Evolutionary conservation across 2,113 vertebrate genomes (phyloP), one percentile per base, ranked within the genome.

Genomic region (Amia ocellicauda): DNA sequence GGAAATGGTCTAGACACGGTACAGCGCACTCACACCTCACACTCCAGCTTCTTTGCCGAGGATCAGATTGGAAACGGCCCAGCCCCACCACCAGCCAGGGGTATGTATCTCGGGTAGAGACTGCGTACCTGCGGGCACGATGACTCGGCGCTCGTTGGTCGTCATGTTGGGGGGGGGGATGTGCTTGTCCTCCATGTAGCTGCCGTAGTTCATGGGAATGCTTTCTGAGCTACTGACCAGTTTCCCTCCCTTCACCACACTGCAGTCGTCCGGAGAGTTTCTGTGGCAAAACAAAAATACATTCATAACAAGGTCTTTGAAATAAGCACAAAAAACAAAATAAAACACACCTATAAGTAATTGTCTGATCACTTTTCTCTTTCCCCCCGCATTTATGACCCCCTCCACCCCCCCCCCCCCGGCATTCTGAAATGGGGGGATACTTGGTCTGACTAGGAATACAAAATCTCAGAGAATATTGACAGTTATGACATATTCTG

Each of bases 181-280:
- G 3, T 92, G 92, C 64, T 93, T 93, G 76, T 93, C 92, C 80
- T 94, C 93, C 86, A 93, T 83, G 85, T 92, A 94, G 83, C 70
- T 88, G 73, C 88, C 82, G 50, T 93, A 94, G 78, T 62, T 90
- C 86, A 92, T 89, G 23, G 89, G 87, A 10, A 89, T 78, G 0
- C 73, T 69, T 5, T 92, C 91, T 0, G 84, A 80, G 64, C 83
- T 67, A 52, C 85, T 82, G 70, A 88, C 75, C 80, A 89, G 87
- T 78, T 93, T 94, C 58, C 89, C 89, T n/a, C 84, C 90, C 79
- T 94, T 94, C 40, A 80, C 80, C 72, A 88, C 72, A 0, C 88
- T 84, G 81, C 93, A 93, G 62, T 91, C 88, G 40, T 93, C 91
- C 7, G 93, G 90, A 62, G 93, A 92, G 78, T 78, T 90, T 80